A percentile compares a stretch with the other conserved stretches of the same genome.
phyloP scores from a whole-genome alignment of 2,797 vertebrate species.

The Syncerus caffer region DNA sequence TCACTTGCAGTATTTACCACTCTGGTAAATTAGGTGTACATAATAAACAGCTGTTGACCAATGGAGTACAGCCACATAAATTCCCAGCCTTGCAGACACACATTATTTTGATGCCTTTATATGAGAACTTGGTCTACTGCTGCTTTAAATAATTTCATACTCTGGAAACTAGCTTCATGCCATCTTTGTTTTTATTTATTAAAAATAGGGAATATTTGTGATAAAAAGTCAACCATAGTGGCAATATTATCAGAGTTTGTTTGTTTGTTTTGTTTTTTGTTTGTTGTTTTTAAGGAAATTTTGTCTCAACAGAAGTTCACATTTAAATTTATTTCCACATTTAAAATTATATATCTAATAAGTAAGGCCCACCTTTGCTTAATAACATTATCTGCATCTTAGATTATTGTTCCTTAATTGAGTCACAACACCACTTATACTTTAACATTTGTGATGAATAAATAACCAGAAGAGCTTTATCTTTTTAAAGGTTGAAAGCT shows the following conservation, averaged over 20 bases:
- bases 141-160: too few species aligned
- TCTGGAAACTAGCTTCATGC: too few species aligned
- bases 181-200: too few species aligned
- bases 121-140: too few species aligned
- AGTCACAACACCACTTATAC: neutral
- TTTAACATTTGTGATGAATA: neutral
- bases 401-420: neutral
- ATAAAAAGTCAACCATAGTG: neutral
- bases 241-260: neutral
- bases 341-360: neutral
- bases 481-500: neutral
- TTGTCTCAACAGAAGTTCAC: neutral
- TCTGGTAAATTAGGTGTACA: too few species aligned
- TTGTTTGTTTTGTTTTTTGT: neutral
- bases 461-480: neutral
- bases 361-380: neutral
- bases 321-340: neutral
- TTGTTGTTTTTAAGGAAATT: neutral
- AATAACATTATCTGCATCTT: neutral
- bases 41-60: too few species aligned
- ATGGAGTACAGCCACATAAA: too few species aligned
- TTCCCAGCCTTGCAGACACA: too few species aligned
- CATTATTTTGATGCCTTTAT: too few species aligned
- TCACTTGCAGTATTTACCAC: too few species aligned
- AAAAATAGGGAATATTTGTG: too few species aligned